These are phyloP conservation scores for Pterocles gutturalis DNA, from an alignment of 2,113 vertebrate genomes.

Conservation along the genomic window DNA sequence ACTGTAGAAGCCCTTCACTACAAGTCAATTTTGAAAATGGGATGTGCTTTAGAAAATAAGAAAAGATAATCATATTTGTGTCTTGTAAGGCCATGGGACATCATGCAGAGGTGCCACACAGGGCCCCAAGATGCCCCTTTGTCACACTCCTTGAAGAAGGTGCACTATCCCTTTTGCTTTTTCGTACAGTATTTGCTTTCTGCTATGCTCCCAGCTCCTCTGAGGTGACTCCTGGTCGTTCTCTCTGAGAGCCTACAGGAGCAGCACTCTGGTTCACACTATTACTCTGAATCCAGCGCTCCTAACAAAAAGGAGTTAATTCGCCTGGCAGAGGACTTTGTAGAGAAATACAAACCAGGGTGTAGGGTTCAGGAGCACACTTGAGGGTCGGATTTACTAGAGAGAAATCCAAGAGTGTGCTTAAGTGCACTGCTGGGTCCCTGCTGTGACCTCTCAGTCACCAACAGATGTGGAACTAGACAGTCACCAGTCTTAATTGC, in stretches of 20 bases:
- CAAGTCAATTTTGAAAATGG: background rate
- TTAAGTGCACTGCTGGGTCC: background rate
- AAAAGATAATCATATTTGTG: background rate
- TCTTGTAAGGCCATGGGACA: background rate
- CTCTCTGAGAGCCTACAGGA: background rate
- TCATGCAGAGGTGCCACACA: background rate
- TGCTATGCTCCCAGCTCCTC: background rate
- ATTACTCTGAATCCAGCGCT: background rate
- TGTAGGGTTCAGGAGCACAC: background rate
- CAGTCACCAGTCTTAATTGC: background rate
- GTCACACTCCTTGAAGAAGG: background rate
- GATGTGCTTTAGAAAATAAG: background rate
- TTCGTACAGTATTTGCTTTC: background rate
- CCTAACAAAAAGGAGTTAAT: background rate
- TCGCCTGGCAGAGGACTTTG: background rate
- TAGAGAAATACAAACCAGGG: background rate
- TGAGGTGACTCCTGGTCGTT: background rate
- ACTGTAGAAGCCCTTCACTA: background rate
- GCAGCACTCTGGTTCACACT: background rate
- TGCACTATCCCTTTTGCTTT: background rate
- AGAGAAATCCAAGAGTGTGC: background rate
- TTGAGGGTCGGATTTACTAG: fast-evolving
- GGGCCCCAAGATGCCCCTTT: background rate
- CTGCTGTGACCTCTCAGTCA: background rate
- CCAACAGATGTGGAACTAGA: background rate